phyloP scores from a whole-genome alignment of 2,888 invertebrate species.

The Erebia palarica region DNA sequence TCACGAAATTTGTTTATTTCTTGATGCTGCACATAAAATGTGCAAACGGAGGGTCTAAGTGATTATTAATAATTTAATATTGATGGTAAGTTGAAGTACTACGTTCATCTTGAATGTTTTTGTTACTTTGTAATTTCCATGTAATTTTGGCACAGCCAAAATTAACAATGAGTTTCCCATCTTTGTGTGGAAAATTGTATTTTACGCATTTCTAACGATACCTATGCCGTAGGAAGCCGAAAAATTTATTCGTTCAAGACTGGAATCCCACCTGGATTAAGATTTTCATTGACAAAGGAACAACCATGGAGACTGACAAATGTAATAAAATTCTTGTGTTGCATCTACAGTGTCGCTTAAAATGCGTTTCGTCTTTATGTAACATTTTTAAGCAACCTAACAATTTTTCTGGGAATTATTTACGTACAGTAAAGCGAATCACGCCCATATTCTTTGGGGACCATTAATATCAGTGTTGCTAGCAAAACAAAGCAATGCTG shows the following conservation, averaged over 20 bases:
- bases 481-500: constrained; percentile 61
- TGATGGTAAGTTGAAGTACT: too few species aligned
- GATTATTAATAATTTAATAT: too few species aligned
- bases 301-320: constrained; percentile 8
- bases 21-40: too few species aligned
- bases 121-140: too few species aligned
- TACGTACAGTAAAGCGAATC: background rate
- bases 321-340: background rate
- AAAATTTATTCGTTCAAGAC: constrained; percentile 8
- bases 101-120: too few species aligned
- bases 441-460: constrained; percentile 12
- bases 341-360: background rate
- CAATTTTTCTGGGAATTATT: constrained; percentile 5
- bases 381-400: background rate
- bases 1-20: too few species aligned
- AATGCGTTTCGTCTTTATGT: background rate
- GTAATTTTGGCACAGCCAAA: too few species aligned
- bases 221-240: background rate
- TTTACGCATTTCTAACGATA: constrained; percentile 7
- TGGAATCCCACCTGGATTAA: background rate
- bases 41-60: too few species aligned
- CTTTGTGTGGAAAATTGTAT: background rate
- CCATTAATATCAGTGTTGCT: constrained; percentile 50
- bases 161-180: too few species aligned
- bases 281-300: constrained; percentile 4